phyloP scores from a whole-genome alignment of 2,113 vertebrate species.

The Otis tarda region DNA sequence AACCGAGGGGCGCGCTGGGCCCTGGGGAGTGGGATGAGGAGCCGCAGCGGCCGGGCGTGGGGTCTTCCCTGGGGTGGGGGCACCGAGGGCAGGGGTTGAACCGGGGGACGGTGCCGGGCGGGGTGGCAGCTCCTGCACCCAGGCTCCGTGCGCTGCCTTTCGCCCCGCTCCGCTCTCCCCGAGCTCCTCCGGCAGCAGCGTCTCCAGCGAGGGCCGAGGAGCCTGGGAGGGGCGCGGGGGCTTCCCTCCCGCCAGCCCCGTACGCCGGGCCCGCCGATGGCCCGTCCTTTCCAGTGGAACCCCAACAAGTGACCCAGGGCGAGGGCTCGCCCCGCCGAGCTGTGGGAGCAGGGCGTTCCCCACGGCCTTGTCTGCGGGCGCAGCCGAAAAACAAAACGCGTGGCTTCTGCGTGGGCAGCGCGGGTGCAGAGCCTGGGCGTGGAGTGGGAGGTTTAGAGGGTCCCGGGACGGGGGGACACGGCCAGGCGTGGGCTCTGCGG shows the following conservation, averaged over 20 bases:
- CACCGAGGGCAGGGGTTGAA: fast-evolving
- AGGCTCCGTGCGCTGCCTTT: background rate
- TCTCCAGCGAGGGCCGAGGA: background rate
- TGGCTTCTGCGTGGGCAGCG: background rate
- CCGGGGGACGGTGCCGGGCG: fast-evolving
- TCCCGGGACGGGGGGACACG: background rate
- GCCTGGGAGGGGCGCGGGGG: background rate
- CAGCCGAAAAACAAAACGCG: background rate
- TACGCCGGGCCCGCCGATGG: fast-evolving
- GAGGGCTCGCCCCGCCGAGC: background rate
- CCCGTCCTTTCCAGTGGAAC: background rate
- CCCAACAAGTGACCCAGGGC: fast-evolving
- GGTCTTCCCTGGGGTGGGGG: fast-evolving
- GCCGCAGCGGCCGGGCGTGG: fast-evolving
- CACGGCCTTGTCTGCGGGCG: background rate
- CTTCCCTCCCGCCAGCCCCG: background rate
- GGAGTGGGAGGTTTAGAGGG: background rate
- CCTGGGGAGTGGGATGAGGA: background rate
- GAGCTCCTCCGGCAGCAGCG: fast-evolving
- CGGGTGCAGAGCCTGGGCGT: fast-evolving
- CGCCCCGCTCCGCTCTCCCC: fast-evolving
- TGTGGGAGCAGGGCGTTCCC: background rate
- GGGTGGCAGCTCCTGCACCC: background rate
- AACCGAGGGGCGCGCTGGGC: background rate
- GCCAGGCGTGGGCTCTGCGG: background rate